phyloP scores from a whole-genome alignment of 2,113 vertebrate species.

The Cettia cetti region DNA sequence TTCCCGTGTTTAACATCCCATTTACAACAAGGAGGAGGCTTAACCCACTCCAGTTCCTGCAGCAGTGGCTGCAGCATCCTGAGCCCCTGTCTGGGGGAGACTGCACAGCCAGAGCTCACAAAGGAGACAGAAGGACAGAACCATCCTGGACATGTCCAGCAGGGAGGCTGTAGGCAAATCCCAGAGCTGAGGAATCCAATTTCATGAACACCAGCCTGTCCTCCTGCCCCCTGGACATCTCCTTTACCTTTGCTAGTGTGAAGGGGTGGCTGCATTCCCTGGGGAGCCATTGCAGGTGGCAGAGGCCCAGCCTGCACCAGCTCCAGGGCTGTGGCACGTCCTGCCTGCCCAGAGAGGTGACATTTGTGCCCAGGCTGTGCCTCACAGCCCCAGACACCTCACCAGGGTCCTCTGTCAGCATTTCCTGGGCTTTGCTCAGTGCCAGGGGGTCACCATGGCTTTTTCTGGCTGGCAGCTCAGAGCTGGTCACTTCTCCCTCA shows the following conservation, averaged over 20 bases:
- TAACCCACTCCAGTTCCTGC: neutral
- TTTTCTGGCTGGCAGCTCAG: neutral
- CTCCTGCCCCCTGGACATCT: neutral
- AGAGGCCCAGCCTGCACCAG: neutral
- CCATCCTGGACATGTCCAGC: neutral
- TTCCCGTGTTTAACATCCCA: conserved; percentile 15
- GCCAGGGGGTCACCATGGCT: fast-evolving
- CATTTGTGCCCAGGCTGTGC: neutral
- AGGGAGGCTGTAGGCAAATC: neutral
- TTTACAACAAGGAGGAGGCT: conserved; percentile 41
- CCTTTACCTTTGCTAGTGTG: neutral
- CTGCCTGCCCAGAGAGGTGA: neutral
- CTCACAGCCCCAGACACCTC: fast-evolving
- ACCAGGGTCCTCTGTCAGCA: neutral
- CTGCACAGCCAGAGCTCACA: neutral
- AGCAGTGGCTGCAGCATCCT: neutral
- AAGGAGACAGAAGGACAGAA: neutral
- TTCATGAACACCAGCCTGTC: neutral
- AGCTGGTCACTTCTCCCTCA: neutral
- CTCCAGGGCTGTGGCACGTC: neutral
- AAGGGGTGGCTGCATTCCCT: neutral
- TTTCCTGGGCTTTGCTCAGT: neutral
- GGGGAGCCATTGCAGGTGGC: neutral
- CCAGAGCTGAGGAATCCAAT: neutral
- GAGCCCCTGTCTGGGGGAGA: neutral